Conservation (phyloP, 2,888 invertebrate species). For the Chydorus sphaericus region DNA sequence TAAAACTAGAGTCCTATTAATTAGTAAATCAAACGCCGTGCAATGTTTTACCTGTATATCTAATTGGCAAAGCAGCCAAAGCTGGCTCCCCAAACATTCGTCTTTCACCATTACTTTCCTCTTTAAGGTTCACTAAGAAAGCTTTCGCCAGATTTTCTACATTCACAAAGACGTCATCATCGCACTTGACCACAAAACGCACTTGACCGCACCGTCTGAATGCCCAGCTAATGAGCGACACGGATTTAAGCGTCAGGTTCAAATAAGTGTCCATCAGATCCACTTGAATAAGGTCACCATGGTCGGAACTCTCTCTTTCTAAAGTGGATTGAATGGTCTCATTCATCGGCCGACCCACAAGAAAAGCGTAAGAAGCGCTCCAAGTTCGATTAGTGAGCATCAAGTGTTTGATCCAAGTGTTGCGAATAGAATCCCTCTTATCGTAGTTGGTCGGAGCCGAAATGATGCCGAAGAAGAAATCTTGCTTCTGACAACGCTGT, state of each 20-base stretch:
- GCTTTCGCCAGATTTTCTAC: too few species aligned
- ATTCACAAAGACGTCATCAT: constrained; percentile 6
- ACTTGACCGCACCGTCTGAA: neutral
- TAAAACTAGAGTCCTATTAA: too few species aligned
- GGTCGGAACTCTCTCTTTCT: neutral
- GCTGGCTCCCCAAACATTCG: neutral
- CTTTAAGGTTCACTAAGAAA: too few species aligned
- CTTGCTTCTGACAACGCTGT: too few species aligned
- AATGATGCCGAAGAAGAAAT: neutral
- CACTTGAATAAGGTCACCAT: constrained; percentile 2
- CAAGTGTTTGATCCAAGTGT: too few species aligned
- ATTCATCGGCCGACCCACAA: neutral
- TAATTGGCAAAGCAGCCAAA: neutral
- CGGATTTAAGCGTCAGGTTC: constrained; percentile 2
- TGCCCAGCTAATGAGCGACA: constrained; percentile 2
- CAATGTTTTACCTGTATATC: neutral
- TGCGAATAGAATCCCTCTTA: neutral
- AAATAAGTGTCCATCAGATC: constrained; percentile 1
- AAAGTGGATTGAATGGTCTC: neutral
- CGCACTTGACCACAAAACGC: constrained; percentile 4
- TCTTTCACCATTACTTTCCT: too few species aligned
- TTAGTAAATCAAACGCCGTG: too few species aligned
- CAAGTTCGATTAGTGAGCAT: neutral
- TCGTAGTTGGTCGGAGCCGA: neutral
- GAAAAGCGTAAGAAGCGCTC: neutral